Evolutionary conservation across 2,888 invertebrate genomes (phyloP), one percentile per base, ranked within the genome.

Genomic region (Balanococcus diminutus): DNA sequence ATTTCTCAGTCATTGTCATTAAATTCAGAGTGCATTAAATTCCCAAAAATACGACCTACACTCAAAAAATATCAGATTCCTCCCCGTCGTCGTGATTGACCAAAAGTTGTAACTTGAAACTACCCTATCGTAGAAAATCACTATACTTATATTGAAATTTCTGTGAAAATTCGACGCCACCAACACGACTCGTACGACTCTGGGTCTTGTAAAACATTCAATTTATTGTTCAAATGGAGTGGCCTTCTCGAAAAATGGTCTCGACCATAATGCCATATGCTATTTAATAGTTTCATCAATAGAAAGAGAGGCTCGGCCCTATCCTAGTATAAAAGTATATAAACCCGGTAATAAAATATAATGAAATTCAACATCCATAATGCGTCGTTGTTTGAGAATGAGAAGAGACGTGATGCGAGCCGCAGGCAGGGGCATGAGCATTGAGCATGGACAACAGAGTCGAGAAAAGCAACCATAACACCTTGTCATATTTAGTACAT

Each of bases 291-390:
- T 51, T 51, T n/a, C 51, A 4, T 28, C 16, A 67, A 67, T 22
- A 67, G 61, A 46, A n/a, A n/a, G n/a, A n/a, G n/a, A n/a, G n/a
- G 25, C 11, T 28, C 61, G 25, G 14, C 19, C 51, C 3, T 3
- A 8, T 19, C 51, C 4, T 42, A 36, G 11, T 3, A 16, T 51
- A 25, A n/a, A n/a, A 25, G 28, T 9, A 11, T 67, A 28, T n/a
- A n/a, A n/a, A n/a, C 51, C 19, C 61, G 25, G 61, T 67, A 67
- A 67, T 67, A 67, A 67, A 67, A 67, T 67, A 67, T 67, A 67
- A 67, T 67, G 61, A 67, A 67, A 67, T 67, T 67, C 28, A 67
- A 67, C 61, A 67, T 11, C 61, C 61, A 28, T 28, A 25, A 67
- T 28, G 61, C 61, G 61, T 67, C 61, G 61, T 25, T 28, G 61